phyloP scores from a whole-genome alignment of 23 tunicate genomes.

The Trididemnum miniatum region DNA sequence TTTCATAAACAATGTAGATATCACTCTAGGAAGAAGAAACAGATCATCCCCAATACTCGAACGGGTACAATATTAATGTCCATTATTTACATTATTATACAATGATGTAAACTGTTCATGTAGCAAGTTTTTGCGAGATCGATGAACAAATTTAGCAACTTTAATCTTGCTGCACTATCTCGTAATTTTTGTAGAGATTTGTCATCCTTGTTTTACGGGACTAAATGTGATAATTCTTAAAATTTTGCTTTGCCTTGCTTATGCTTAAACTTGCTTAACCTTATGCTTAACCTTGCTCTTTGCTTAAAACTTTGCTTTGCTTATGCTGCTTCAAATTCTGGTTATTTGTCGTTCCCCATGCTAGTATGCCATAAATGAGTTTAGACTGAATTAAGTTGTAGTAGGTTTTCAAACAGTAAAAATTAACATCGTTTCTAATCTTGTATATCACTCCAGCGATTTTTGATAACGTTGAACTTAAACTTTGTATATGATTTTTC shows the following conservation, averaged over 20 bases:
- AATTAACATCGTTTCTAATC: neutral
- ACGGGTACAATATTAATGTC: no score
- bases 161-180: neutral
- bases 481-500: neutral
- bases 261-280: no score
- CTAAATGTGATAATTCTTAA: neutral
- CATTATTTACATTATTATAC: no score
- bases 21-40: no score
- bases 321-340: neutral
- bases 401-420: neutral
- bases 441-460: neutral
- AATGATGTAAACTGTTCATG: no score
- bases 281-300: no score
- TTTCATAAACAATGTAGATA: no score
- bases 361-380: neutral
- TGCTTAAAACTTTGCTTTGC: no score
- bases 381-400: neutral
- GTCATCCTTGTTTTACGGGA: neutral
- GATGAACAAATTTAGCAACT: neutral
- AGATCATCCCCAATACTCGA: no score
- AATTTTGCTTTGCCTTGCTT: neutral
- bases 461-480: neutral
- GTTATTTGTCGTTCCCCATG: neutral
- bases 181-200: neutral
- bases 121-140: neutral